Percentiles rank a stretch among this genome's conserved stretches.
phyloP scores from a whole-genome alignment of 2,113 vertebrate species.

The Vireo altiloquus region DNA sequence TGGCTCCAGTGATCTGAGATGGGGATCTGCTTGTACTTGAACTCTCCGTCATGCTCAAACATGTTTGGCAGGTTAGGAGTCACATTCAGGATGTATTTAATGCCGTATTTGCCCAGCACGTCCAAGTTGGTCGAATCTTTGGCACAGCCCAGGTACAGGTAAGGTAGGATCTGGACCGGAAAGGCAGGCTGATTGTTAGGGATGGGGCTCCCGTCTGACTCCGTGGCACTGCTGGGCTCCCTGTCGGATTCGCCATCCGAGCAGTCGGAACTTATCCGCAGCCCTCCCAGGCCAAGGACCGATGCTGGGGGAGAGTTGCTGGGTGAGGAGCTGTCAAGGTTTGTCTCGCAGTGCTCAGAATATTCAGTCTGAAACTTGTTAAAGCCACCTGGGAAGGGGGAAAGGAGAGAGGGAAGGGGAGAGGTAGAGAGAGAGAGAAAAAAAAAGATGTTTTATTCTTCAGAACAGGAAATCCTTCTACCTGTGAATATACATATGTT shows the following conservation, averaged over 20 bases:
- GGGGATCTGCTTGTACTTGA: constrained; percentile 99
- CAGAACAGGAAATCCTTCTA: neutral
- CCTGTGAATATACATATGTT: accelerated
- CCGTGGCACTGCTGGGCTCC: constrained; percentile 94
- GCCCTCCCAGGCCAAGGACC: constrained; percentile 89
- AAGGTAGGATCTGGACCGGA: constrained; percentile 96
- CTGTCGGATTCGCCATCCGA: constrained; percentile 94
- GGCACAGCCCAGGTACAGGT: constrained; percentile 97
- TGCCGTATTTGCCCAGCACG: constrained; percentile 93
- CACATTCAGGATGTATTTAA: constrained; percentile 99
- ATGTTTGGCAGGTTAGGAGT: constrained; percentile 98
- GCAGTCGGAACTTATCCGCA: constrained; percentile 95
- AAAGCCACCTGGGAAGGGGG: constrained; percentile 85
- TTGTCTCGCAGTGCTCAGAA: constrained; percentile 95
- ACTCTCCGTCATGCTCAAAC: constrained; percentile 94
- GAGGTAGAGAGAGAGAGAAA: neutral
- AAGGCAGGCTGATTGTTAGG: constrained; percentile 94
- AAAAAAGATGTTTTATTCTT: neutral
- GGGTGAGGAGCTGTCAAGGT: constrained; percentile 89
- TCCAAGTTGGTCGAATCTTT: constrained; percentile 98
- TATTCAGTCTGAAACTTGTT: constrained; percentile 96
- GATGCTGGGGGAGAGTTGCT: constrained; percentile 90
- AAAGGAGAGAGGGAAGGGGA: neutral
- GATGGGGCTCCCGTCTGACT: constrained; percentile 92
- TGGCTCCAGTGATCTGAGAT: constrained; percentile 99